Evolutionary conservation across 2,797 vertebrate genomes (phyloP).

Genomic region (Tachyglossus aculeatus): DNA sequence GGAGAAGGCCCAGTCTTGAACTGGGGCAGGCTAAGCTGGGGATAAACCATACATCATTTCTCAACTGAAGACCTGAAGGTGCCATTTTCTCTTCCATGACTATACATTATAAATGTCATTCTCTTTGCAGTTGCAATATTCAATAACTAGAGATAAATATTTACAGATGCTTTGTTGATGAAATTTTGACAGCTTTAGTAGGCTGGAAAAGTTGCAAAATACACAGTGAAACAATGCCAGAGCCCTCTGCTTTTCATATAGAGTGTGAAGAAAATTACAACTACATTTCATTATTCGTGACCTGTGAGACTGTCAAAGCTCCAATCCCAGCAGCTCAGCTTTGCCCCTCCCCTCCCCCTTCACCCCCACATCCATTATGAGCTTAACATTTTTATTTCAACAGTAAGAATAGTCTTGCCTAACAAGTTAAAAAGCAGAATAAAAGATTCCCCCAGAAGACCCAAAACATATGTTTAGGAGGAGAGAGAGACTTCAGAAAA

Average conservation of each 20-base stretch:
- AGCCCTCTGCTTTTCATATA: constrained; percentile 36
- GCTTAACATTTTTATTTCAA: constrained; percentile 53
- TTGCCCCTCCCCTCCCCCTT: constrained; percentile 9
- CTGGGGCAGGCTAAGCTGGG: constrained; percentile 6
- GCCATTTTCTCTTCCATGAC: accelerated
- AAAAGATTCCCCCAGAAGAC: constrained; percentile 36
- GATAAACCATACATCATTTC: neutral
- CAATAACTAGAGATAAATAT: constrained; percentile 53
- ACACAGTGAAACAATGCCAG: constrained; percentile 56
- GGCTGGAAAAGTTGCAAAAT: constrained; percentile 55
- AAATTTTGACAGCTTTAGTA: constrained; percentile 57
- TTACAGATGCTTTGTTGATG: constrained; percentile 52
- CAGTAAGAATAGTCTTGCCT: constrained; percentile 35
- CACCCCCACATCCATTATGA: constrained; percentile 14
- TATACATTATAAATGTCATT: neutral
- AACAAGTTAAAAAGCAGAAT: constrained; percentile 51
- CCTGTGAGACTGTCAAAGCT: constrained; percentile 4
- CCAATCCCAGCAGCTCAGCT: constrained; percentile 23
- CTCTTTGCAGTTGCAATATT: constrained; percentile 24
- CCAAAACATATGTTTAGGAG: constrained; percentile 31
- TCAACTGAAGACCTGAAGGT: neutral
- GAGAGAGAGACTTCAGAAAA: constrained; percentile 45
- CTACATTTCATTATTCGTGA: constrained; percentile 26
- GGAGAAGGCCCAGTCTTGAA: neutral
- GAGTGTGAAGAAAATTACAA: constrained; percentile 31